phyloP scores from a whole-genome alignment of 2,113 vertebrate species.

The Myotis yumanensis region DNA sequence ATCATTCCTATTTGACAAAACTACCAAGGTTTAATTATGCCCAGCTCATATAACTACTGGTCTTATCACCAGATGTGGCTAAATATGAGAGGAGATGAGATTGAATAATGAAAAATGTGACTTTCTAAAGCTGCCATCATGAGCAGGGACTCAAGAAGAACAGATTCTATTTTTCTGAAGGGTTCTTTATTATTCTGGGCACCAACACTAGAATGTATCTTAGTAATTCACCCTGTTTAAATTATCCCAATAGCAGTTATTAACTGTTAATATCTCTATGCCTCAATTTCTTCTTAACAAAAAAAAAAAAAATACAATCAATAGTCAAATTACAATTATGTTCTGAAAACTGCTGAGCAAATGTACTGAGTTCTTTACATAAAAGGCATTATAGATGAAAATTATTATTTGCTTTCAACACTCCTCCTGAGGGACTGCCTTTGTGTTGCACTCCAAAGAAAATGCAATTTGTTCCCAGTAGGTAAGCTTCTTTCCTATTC shows the following conservation, averaged over 20 bases:
- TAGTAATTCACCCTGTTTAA: neutral
- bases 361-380: constrained; percentile 26
- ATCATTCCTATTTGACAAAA: neutral
- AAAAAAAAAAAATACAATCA: neutral
- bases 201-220: neutral
- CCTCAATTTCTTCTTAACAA: constrained; percentile 23
- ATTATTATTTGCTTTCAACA: constrained; percentile 51
- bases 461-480: neutral
- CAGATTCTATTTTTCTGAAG: neutral
- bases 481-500: neutral
- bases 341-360: constrained; percentile 44
- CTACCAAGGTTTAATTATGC: neutral
- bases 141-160: neutral
- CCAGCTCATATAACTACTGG: neutral
- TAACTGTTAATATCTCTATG: neutral
- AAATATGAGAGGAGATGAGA: neutral
- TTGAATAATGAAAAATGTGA: neutral
- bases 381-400: constrained; percentile 30
- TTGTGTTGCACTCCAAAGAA: constrained; percentile 43
- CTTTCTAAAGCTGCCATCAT: neutral
- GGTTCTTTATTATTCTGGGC: neutral
- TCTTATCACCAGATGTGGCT: neutral
- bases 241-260: neutral
- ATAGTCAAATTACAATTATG: neutral
- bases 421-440: neutral